Evolutionary conservation across 1,140 invertebrate species (phyloP), one percentile per base, ranked within the genome.

Genomic region (Mycetomoellerius zeteki): DNA sequence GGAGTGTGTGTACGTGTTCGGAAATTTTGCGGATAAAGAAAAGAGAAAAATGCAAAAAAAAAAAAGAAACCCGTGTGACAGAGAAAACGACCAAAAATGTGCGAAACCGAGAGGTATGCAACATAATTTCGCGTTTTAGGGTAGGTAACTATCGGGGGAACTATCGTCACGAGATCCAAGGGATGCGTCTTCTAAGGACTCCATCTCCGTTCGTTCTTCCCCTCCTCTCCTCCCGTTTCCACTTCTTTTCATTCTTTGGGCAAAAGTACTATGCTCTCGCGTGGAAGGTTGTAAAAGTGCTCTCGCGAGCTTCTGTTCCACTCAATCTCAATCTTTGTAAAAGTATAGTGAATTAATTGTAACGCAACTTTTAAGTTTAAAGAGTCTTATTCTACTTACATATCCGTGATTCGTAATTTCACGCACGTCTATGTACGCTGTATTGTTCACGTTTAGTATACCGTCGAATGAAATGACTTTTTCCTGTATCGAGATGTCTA

Each of bases 1-100:
- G 80, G 62, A 90, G 88, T 90, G 80, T 62, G 54, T 67, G 54
- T 58, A 43, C 67, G 62, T 43, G 64, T 81, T 33, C 30, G 77
- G 47, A 27, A 47, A 12, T 69, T 50, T 69, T 24, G 30, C 64
- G 62, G 10, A 16, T n/a, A 84, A 30, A n/a, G 86, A 87, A 77
- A 88, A 69, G 75, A 81, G 27, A 50, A 19, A 75, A 69, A 72
- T 24, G 47, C 37, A 8, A 81, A 84, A 69, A 85, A 71, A 52
- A 80, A 64, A 27, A 71, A 65, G 58, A 62, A 33, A 52, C 43
- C 6, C 24, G 73, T 37, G 33, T 69, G 71, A 62, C 37, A 24
- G 77, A 54, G 64, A 81, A 81, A 81, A 81, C 77, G 64, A 84
- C 69, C 69, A 84, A 84, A 72, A 82, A 62, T 30, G 54, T 47